phyloP scores from a whole-genome alignment of 2,888 invertebrate species.

The Microctonus brassicae region DNA sequence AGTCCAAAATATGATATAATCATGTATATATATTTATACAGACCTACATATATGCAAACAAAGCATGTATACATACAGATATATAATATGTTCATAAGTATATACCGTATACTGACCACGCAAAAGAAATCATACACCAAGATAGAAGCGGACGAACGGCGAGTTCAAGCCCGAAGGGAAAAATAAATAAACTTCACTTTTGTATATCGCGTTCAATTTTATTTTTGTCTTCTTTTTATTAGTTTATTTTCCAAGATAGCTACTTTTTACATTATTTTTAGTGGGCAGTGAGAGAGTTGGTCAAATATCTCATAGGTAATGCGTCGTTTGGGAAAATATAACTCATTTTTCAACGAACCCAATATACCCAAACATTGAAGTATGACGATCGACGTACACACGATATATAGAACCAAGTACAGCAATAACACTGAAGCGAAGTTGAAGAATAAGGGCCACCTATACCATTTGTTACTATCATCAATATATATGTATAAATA shows the following conservation, averaged over 20 bases:
- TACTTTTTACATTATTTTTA: constrained; percentile 23
- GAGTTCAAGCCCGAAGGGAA: constrained; percentile 22
- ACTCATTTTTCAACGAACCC: constrained; percentile 14
- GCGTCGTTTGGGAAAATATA: constrained; percentile 23
- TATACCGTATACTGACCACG: neutral
- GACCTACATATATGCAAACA: neutral
- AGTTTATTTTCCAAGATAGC: constrained; percentile 21
- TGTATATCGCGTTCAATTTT: constrained; percentile 12
- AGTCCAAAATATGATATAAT: neutral
- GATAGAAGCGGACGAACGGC: neutral
- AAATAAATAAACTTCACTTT: constrained; percentile 30
- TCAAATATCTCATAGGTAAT: constrained; percentile 25
- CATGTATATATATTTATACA: neutral
- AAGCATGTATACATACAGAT: neutral
- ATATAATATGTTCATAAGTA: too few species aligned
- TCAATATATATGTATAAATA: too few species aligned
- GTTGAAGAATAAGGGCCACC: constrained; percentile 1
- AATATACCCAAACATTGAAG: constrained; percentile 3
- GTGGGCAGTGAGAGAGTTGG: constrained; percentile 9
- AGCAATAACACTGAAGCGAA: neutral
- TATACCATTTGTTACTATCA: neutral
- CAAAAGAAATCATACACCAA: neutral
- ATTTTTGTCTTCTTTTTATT: constrained; percentile 5
- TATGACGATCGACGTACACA: neutral
- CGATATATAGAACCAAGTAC: neutral